Conservation (phyloP, 1,140 invertebrate genomes). For the Triops cancriformis region DNA sequence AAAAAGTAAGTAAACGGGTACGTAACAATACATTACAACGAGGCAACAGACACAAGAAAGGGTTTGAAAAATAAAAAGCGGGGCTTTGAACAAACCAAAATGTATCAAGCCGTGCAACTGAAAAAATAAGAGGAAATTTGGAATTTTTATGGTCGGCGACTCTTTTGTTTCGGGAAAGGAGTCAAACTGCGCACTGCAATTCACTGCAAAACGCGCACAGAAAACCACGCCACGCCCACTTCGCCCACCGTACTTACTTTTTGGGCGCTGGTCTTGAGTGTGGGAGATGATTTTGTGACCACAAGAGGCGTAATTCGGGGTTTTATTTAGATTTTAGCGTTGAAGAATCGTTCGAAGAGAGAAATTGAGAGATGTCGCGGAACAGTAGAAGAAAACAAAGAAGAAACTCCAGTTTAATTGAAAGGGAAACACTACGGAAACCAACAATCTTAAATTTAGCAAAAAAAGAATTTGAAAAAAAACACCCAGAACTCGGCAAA, state of each 20-base stretch:
- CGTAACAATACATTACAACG: not conserved
- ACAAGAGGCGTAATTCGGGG: not conserved
- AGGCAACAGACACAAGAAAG: not conserved
- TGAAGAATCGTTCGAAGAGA: not conserved
- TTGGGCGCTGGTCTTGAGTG: not conserved
- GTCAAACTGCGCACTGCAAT: not conserved
- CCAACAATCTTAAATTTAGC: not conserved
- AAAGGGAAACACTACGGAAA: not conserved
- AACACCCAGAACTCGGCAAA: too few species aligned
- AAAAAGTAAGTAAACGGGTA: not conserved
- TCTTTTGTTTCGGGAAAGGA: not conserved
- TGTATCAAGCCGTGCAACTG: too few species aligned
- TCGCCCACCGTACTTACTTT: not conserved
- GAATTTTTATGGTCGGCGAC: not conserved
- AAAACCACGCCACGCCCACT: not conserved
- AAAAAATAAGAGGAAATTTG: too few species aligned
- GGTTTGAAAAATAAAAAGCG: constrained; percentile 1
- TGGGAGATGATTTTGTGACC: not conserved
- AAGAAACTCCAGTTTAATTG: not conserved
- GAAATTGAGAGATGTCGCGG: not conserved
- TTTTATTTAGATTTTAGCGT: not conserved
- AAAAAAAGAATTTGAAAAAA: not conserved
- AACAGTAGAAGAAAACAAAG: not conserved
- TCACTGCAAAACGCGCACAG: constrained; percentile 5
- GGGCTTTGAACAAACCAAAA: too few species aligned